A percentile compares a stretch with the other conserved stretches of the same genome.
phyloP scores from a whole-genome alignment of 1,140 invertebrate genomes.

The Tetramorium alpestre region DNA sequence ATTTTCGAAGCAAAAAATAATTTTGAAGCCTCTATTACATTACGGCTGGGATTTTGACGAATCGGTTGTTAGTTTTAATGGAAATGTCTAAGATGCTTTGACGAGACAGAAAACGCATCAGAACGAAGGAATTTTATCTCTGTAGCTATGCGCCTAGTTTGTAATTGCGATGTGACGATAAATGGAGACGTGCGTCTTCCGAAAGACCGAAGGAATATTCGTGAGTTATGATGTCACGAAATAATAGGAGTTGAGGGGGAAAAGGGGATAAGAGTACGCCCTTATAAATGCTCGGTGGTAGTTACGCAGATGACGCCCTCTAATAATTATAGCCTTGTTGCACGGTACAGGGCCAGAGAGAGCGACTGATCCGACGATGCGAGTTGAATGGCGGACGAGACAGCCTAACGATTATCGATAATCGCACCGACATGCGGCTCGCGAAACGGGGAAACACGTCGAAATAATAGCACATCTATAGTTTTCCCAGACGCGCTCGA shows the following conservation, averaged over 20 bases:
- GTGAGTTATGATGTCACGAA: constrained; percentile 47
- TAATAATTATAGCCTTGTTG: constrained; percentile 85
- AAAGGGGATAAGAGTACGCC: constrained; percentile 39
- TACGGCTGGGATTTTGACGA: background rate
- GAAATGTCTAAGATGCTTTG: background rate
- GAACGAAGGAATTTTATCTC: constrained; percentile 81
- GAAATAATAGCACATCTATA: constrained; percentile 44
- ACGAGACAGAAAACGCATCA: constrained; percentile 64
- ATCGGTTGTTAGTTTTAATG: background rate
- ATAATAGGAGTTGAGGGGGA: constrained; percentile 57
- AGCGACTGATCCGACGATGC: constrained; percentile 75
- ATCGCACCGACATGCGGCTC: constrained; percentile 52
- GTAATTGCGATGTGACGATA: constrained; percentile 71
- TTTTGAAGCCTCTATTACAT: background rate
- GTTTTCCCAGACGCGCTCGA: constrained; percentile 40
- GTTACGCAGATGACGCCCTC: constrained; percentile 83
- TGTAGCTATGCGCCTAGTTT: constrained; percentile 60
- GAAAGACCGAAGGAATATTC: constrained; percentile 52
- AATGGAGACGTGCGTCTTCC: constrained; percentile 37
- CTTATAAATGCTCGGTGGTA: constrained; percentile 82
- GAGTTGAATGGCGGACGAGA: constrained; percentile 79
- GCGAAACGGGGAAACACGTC: constrained; percentile 56
- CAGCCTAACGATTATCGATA: constrained; percentile 61
- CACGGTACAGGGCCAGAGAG: constrained; percentile 57
- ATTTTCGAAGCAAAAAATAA: background rate